A percentile compares a stretch with the other conserved stretches of the same genome.
phyloP scores from a whole-genome alignment of 2,113 vertebrate species.

The Epinephelus fuscoguttatus region DNA sequence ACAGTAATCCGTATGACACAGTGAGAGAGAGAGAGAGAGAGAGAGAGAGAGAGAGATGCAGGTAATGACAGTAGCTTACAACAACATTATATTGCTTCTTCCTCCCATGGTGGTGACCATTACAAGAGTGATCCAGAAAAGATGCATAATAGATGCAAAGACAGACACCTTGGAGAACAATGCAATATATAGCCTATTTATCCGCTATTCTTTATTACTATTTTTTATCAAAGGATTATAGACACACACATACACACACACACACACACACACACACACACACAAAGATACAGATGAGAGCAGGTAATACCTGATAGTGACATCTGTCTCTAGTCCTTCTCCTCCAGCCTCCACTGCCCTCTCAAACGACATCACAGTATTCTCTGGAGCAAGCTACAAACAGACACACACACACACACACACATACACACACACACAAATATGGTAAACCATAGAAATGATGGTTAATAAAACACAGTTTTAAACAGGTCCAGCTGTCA shows the following conservation, averaged over 20 bases:
- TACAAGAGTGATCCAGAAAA: not conserved
- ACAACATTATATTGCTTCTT: too few species aligned
- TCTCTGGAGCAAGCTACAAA: constrained; percentile 90
- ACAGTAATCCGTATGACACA: too few species aligned
- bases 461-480: not conserved
- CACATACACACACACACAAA: not conserved
- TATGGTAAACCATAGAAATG: not conserved
- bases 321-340: constrained; percentile 90
- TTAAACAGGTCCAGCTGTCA: not conserved
- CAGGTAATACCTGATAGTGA: constrained; percentile 88
- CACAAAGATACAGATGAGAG: not conserved
- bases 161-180: too few species aligned
- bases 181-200: too few species aligned
- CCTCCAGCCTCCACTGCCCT: constrained; percentile 89
- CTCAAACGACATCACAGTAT: constrained; percentile 93
- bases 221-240: too few species aligned
- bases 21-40: too few species aligned
- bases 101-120: too few species aligned
- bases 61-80: too few species aligned
- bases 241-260: not conserved
- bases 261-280: not conserved
- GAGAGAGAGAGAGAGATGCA: too few species aligned
- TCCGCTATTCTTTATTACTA: too few species aligned
- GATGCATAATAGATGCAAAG: not conserved
- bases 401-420: not conserved